Conservation (phyloP, 2,113 vertebrate species). For the Eptesicus fuscus region DNA sequence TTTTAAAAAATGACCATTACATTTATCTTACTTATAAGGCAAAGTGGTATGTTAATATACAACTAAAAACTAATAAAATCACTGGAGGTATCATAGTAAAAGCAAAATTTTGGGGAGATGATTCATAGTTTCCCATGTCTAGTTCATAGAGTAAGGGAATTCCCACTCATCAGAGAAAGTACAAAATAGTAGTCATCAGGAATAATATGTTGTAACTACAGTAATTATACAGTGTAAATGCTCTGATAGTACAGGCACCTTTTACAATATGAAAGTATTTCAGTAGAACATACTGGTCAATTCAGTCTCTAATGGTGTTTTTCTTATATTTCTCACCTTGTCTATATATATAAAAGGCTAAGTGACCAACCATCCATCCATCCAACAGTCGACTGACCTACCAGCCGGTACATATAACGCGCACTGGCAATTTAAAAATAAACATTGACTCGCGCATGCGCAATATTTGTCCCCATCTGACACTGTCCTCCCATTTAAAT, state of each 20-base stretch:
- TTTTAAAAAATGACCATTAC: constrained; percentile 29
- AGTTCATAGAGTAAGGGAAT: background rate
- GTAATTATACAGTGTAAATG: background rate
- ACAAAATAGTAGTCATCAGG: background rate
- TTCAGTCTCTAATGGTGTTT: background rate
- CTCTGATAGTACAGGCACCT: background rate
- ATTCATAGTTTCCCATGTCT: constrained; percentile 14
- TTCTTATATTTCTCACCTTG: background rate
- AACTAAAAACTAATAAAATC: constrained; percentile 26
- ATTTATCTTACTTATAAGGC: constrained; percentile 4
- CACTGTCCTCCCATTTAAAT: too few relatives aligned
- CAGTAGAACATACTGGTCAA: background rate
- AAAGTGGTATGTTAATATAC: constrained; percentile 35
- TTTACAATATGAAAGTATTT: background rate
- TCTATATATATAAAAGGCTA: too few relatives aligned
- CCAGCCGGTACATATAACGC: too few relatives aligned
- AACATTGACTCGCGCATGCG: too few relatives aligned
- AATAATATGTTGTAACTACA: background rate
- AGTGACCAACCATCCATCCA: too few relatives aligned
- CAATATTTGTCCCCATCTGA: too few relatives aligned
- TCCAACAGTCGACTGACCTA: too few relatives aligned
- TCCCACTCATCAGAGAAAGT: background rate
- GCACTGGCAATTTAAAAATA: too few relatives aligned
- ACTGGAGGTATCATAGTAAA: background rate
- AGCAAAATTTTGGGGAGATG: background rate